Evolutionary conservation across 2,888 invertebrate genomes (phyloP).

Genomic region (Lapara coniferarum): DNA sequence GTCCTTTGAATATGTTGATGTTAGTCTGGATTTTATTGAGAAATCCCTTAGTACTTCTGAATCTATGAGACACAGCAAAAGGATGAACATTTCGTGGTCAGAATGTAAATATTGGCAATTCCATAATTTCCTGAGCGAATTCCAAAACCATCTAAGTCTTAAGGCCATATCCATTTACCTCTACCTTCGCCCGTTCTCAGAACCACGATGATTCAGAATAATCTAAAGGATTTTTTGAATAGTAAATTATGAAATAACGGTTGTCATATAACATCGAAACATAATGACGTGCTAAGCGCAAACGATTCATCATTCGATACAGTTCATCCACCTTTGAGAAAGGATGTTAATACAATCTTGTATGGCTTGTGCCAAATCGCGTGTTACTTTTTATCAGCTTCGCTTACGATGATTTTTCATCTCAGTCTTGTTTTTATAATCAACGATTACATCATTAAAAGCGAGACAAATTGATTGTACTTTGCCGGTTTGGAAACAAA

Average conservation of each 20-base stretch:
- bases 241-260: not conserved
- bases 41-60: too few relatives aligned
- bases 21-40: too few relatives aligned
- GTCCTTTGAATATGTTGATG: too few relatives aligned
- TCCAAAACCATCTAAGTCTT: not conserved
- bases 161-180: not conserved
- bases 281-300: not conserved
- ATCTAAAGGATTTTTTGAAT: not conserved
- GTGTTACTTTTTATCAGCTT: slow-evolving; percentile 8
- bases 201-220: not conserved
- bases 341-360: slow-evolving; percentile 24
- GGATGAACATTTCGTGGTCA: too few relatives aligned
- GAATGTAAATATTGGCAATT: too few relatives aligned
- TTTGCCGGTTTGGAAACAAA: slow-evolving; percentile 7
- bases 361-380: slow-evolving; percentile 26
- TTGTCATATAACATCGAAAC: not conserved
- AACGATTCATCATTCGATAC: slow-evolving; percentile 4
- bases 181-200: not conserved
- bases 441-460: not conserved
- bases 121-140: not conserved
- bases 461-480: slow-evolving; percentile 11
- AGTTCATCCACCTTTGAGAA: slow-evolving; percentile 11
- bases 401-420: not conserved
- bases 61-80: too few relatives aligned
- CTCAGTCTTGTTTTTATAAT: slow-evolving; percentile 7